These are phyloP conservation scores for Sialia sialis DNA, from an alignment of 2,113 vertebrate genomes.

Conservation along the genomic window DNA sequence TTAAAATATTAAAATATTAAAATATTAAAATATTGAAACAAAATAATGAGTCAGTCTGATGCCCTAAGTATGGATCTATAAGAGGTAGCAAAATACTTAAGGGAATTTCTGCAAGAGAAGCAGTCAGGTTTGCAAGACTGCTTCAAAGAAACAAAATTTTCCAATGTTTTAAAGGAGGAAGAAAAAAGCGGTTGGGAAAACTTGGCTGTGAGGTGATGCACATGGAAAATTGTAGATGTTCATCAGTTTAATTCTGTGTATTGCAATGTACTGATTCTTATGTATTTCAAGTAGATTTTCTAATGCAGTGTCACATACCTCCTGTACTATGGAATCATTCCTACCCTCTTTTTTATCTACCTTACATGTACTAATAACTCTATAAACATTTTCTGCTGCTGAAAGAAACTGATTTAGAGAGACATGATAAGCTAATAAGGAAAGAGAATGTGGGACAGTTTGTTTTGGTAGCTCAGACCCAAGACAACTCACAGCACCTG, in stretches of 20 bases:
- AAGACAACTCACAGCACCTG: background rate
- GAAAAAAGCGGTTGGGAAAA: background rate
- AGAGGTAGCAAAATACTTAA: background rate
- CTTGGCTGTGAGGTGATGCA: background rate
- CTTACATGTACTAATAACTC: background rate
- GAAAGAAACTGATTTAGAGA: background rate
- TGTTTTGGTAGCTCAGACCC: background rate
- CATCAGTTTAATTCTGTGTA: background rate
- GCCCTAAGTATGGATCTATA: background rate
- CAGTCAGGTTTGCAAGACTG: background rate
- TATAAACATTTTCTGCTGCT: background rate
- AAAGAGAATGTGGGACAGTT: background rate
- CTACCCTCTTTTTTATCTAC: background rate
- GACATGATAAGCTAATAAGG: background rate
- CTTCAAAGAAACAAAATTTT: background rate
- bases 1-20: too few relatives aligned
- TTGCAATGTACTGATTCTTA: background rate
- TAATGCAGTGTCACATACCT: background rate
- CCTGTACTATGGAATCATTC: background rate
- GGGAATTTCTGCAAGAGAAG: background rate
- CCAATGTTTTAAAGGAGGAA: background rate
- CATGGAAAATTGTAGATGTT: background rate
- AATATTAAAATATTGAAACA: too few relatives aligned
- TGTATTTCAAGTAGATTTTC: background rate
- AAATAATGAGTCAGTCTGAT: background rate